Conservation (phyloP, 1,140 invertebrate genomes). For the Hyphantria cunea region DNA sequence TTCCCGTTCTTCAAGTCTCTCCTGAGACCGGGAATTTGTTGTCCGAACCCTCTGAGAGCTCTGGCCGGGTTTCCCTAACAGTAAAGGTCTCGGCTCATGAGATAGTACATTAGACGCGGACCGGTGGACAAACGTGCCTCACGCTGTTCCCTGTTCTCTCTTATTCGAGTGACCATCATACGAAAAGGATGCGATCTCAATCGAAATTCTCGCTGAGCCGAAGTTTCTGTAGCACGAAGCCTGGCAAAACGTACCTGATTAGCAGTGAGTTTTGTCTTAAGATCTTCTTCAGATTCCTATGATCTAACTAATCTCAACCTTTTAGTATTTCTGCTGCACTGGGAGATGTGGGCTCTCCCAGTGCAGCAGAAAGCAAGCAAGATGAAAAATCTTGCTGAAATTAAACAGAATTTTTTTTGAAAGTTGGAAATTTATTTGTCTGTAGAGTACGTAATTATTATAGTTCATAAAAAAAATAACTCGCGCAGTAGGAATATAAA, state of each 20-base stretch:
- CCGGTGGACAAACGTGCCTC: background rate
- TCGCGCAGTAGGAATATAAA: no score
- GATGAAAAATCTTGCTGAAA: no score
- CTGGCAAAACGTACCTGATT: background rate
- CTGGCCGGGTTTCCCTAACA: background rate
- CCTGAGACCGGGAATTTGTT: constrained; percentile 1
- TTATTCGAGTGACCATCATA: background rate
- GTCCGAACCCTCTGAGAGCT: constrained; percentile 5
- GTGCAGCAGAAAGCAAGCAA: no score
- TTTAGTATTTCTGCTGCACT: constrained; percentile 22
- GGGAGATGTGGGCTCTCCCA: no score
- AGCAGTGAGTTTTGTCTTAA: background rate
- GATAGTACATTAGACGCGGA: background rate
- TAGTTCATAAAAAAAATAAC: no score
- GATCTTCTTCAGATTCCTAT: constrained; percentile 6
- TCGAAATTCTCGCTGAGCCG: background rate
- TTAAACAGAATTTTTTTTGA: no score
- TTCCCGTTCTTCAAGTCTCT: background rate
- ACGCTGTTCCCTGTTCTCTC: background rate
- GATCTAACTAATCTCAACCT: constrained; percentile 21
- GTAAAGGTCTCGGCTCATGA: background rate
- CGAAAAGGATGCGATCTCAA: background rate
- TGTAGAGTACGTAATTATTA: no score
- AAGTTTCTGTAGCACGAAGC: constrained; percentile 2
- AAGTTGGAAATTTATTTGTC: no score